These are phyloP conservation scores for Gasteruption jaculator DNA, from an alignment of 2,888 invertebrate genomes.

Conservation along the genomic window DNA sequence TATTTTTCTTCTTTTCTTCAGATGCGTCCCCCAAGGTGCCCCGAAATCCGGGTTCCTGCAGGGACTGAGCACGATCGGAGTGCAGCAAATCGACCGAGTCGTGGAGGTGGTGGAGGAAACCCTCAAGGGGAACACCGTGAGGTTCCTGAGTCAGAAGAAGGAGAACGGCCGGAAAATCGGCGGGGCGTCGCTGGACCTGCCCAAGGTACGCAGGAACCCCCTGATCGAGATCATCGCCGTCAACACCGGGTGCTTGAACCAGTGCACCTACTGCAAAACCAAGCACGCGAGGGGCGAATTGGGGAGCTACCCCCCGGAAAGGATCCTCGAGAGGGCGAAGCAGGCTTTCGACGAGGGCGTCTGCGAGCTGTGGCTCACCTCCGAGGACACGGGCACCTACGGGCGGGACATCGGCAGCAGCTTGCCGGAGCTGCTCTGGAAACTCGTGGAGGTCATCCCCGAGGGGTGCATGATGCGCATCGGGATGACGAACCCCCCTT, in stretches of 20 bases:
- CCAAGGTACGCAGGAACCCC: constrained; percentile 94
- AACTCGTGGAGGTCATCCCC: constrained; percentile 75
- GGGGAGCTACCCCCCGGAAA: constrained; percentile 88
- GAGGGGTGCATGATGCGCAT: constrained; percentile 76
- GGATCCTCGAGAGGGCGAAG: constrained; percentile 80
- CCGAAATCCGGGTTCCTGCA: constrained; percentile 66
- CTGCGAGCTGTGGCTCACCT: constrained; percentile 95
- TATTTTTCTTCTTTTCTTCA: constrained; percentile 21
- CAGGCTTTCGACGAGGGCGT: constrained; percentile 91
- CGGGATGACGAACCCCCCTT: constrained; percentile 99
- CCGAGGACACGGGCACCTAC: constrained; percentile 97
- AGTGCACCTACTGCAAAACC: constrained; percentile 98
- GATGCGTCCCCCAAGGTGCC: constrained; percentile 92
- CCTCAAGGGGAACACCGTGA: constrained; percentile 78
- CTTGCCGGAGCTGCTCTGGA: constrained; percentile 80
- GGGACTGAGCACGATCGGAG: constrained; percentile 92
- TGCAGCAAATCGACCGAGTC: constrained; percentile 96
- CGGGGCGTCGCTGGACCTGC: constrained; percentile 81
- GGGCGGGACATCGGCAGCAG: constrained; percentile 90
- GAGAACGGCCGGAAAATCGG: constrained; percentile 73
- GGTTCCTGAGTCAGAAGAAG: constrained; percentile 78
- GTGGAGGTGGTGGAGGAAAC: constrained; percentile 98
- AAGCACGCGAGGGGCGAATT: constrained; percentile 95
- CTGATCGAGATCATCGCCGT: constrained; percentile 96
- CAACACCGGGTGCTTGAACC: constrained; percentile 94